phyloP scores from a whole-genome alignment of 2,113 vertebrate genomes.

The Anthoscopus minutus region DNA sequence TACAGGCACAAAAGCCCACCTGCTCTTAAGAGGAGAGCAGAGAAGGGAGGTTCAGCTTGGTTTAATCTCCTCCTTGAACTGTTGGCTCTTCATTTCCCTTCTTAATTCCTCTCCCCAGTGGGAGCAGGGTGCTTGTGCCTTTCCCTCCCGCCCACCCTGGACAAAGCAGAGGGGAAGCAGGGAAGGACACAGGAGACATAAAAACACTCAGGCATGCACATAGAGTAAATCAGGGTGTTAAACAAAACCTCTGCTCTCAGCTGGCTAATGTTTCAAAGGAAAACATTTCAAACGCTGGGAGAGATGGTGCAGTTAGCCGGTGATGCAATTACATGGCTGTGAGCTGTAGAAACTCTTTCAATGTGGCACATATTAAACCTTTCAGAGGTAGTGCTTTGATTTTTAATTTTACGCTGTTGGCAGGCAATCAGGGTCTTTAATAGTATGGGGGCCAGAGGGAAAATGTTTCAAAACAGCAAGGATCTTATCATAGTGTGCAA shows the following conservation, averaged over 20 bases:
- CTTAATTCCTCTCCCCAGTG: neutral
- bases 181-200: neutral
- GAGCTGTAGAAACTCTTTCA: slow-evolving; percentile 65
- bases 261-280: slow-evolving; percentile 68
- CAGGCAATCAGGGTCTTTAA: slow-evolving; percentile 76
- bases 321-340: slow-evolving; percentile 70
- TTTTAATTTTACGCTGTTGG: slow-evolving; percentile 80
- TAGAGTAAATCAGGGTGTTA: slow-evolving; percentile 18
- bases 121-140: neutral
- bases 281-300: slow-evolving; percentile 57
- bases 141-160: neutral
- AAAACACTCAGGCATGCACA: neutral
- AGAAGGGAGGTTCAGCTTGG: neutral
- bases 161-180: neutral
- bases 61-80: neutral
- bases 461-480: slow-evolving; percentile 77
- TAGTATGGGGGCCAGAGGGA: slow-evolving; percentile 76
- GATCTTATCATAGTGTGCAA: slow-evolving; percentile 78
- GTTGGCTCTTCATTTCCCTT: neutral
- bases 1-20: neutral
- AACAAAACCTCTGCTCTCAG: slow-evolving; percentile 49
- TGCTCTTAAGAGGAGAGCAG: neutral
- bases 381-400: slow-evolving; percentile 74
- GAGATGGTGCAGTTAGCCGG: slow-evolving; percentile 51
- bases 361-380: slow-evolving; percentile 72